These are phyloP conservation scores for Eupithecia insigniata DNA, from an alignment of 2,888 invertebrate genomes.

Conservation along the genomic window DNA sequence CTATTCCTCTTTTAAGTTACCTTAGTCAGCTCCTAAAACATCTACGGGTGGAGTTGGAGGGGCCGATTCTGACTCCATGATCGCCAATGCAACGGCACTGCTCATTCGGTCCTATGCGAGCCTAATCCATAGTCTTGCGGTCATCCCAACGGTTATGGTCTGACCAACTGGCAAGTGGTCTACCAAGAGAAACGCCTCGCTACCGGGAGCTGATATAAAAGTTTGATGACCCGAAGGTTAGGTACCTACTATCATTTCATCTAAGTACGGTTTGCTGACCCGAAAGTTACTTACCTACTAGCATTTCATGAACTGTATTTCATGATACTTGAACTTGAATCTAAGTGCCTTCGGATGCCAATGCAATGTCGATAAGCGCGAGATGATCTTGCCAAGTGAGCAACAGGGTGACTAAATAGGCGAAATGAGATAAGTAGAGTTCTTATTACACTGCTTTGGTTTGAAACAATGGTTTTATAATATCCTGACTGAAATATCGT, in stretches of 20 bases:
- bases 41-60: no score
- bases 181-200: not conserved
- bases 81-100: no score
- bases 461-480: not conserved
- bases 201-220: not conserved
- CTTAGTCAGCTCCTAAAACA: no score
- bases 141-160: no score
- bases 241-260: no score
- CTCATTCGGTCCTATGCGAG: no score
- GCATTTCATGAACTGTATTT: not conserved
- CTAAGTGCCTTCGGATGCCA: not conserved
- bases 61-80: no score
- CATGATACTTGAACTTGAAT: slow-evolving; percentile 1
- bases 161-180: no score
- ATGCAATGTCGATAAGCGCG: not conserved
- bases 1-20: no score
- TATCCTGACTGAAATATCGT: not conserved
- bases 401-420: slow-evolving; percentile 6
- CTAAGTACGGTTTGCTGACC: no score
- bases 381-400: slow-evolving; percentile 10
- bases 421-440: not conserved
- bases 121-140: no score
- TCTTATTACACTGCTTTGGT: not conserved
- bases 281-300: not conserved
- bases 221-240: not conserved